Base-by-base conservation (phyloP, 2,797 vertebrate species). In the Sebastolobus alascanus region DNA sequence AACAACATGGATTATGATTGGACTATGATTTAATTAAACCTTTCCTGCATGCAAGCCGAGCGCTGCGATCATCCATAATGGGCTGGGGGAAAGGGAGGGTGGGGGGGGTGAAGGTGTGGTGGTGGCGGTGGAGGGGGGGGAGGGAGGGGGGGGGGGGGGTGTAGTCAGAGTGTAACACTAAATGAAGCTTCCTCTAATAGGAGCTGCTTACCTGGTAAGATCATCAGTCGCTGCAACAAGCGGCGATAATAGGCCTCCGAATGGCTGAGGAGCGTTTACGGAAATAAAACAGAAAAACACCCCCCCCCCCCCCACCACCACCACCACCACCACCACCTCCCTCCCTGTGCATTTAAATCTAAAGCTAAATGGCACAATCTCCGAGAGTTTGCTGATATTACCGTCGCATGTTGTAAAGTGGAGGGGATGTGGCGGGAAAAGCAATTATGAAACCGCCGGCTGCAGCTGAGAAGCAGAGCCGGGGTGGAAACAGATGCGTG, bases 1-100 rank as follows among this genome's bases (percentile, higher is more conserved):
- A 96, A 96, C 95, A 96, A 95, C 95, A 94, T 92, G 95, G 94
- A 95, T 95, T 96, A 96, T 96, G 95, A 96, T 96, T 96, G 94
- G 95, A 94, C 94, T 94, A 92, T 95, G 95, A 96, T 96, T 96
- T 96, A 96, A 96, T 96, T 96, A 96, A 96, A 96, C 92, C 95
- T 95, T 91, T 95, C 88, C 95, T 93, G 93, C 94, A 91, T 93
- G 95, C 89, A 89, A 71, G 91, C 65, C 89, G 85, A 86, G 86
- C 75, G 63, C 84, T 46, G 82, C 84, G 79, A 86, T 92, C 95
- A 95, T 95, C 93, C 91, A 95, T 95, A 95, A 95, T 84, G 85
- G 40, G 89, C 20, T 3, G 73, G 27, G n/a, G 68, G 55, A 4
- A 0, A 18, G 29, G 2, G 27, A 0, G 3, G 11, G 29, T 13